Evolutionary conservation across 1,140 invertebrate genomes (phyloP), one percentile per base, ranked within the genome.

Genomic region (Parasteatoda tepidariorum): DNA sequence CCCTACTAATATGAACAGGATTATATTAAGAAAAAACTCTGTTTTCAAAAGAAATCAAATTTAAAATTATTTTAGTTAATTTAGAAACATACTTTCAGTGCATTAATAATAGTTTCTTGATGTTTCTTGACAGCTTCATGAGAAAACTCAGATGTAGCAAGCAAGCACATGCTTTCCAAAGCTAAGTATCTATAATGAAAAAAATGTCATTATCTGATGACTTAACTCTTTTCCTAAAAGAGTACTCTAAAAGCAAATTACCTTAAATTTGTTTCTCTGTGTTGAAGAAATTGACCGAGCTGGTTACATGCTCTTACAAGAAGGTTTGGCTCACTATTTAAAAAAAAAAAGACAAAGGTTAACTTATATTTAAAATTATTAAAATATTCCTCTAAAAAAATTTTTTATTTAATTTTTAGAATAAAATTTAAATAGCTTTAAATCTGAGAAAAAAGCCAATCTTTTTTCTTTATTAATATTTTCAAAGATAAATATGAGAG

Each of bases 111-210:
- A 24, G 99, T 98, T 90, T 99, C 98, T 90, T 99, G 98, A 89
- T 99, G 98, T 88, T 99, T 99, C 89, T 99, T 99, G 0, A 99
- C 98, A 85, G 98, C 98, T 89, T 99, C 98, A 90, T 99, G 98
- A 34, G 98, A 99, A 89, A 99, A 99, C 90, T 99, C 98, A 2
- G 98, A 99, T 11, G 97, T 99, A 26, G 98, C 98, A 86, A 99
- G 91, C 87, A 99, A 94, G 90, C 98, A 99, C 98, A 99, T 99
- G 33, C 98, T 99, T 89, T 99, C 98, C 55, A 99, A 91, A 55
- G 98, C 98, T 87, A 99, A 91, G 88, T 99, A 99, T 85, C 91
- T 91, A 66, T 31, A 85, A 34, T n/a, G 1, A 59, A 1, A 59
- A n/a, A n/a, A 3, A 22, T 59, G 57, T 7, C 24, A 22, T n/a